Conservation (phyloP, 2,888 invertebrate species). For the Yponomeuta evonymella region DNA sequence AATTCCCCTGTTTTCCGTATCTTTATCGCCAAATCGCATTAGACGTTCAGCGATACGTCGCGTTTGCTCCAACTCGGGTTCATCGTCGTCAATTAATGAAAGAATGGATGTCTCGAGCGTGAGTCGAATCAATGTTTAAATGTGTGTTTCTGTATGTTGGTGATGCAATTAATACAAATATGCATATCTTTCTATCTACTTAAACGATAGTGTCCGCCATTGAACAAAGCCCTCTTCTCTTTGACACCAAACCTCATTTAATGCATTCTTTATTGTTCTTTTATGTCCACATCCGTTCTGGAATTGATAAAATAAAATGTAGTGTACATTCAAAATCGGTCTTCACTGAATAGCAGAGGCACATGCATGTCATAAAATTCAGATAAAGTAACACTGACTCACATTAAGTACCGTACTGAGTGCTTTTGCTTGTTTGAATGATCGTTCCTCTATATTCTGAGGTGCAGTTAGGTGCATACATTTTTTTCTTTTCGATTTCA, state of each 20-base stretch:
- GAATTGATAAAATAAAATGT: constrained; percentile 51
- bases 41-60: constrained; percentile 38
- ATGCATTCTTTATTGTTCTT: constrained; percentile 3
- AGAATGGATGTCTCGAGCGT: constrained; percentile 12
- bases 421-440: constrained; percentile 44
- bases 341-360: constrained; percentile 38
- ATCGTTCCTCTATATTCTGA: constrained; percentile 56
- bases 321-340: constrained; percentile 21
- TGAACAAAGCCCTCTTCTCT: too few relatives aligned
- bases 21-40: constrained; percentile 65
- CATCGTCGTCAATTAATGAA: constrained; percentile 50
- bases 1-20: constrained; percentile 60
- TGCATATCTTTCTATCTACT: background rate
- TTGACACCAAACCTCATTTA: background rate
- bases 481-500: constrained; percentile 54
- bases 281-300: constrained; percentile 42
- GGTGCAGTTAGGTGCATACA: constrained; percentile 22
- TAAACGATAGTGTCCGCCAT: too few relatives aligned
- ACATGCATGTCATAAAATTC: constrained; percentile 50
- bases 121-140: background rate
- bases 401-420: constrained; percentile 26
- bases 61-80: constrained; percentile 24
- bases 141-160: background rate
- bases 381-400: constrained; percentile 49
- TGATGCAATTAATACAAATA: background rate